Conservation (phyloP, 2,888 invertebrate species). For the Helobdella robusta region DNA sequence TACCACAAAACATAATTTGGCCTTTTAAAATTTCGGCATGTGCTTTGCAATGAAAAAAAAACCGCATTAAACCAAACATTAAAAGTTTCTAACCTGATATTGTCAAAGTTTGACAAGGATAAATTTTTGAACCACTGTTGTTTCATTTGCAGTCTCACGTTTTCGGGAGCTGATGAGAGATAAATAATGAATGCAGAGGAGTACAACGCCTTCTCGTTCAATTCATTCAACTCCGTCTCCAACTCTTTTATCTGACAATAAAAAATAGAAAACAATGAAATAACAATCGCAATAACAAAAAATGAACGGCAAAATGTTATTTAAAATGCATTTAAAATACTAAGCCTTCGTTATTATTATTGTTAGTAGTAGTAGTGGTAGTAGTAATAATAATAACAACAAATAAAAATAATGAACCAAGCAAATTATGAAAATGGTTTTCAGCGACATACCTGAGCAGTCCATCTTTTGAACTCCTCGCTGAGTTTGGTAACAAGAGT, state of each 20-base stretch:
- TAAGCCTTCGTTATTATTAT: too few relatives aligned
- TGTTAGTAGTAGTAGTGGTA: too few relatives aligned
- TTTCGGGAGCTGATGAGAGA: conserved; percentile 63
- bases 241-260: conserved; percentile 49
- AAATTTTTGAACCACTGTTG: conserved; percentile 51
- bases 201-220: conserved; percentile 64
- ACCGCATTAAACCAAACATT: not conserved
- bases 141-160: conserved; percentile 56
- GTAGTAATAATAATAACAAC: too few relatives aligned
- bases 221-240: conserved; percentile 57
- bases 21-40: not conserved
- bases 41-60: not conserved
- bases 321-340: too few relatives aligned
- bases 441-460: conserved; percentile 56
- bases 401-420: not conserved
- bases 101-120: conserved; percentile 12
- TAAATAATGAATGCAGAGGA: conserved; percentile 72
- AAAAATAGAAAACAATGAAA: not conserved
- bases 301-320: too few relatives aligned
- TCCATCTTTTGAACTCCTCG: conserved; percentile 82
- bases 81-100: too few relatives aligned
- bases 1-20: too few relatives aligned
- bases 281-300: not conserved
- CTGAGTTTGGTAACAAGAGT: conserved; percentile 74
- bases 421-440: conserved; percentile 4